These are phyloP conservation scores for Lycocerus yunnanus DNA, from an alignment of 2,888 invertebrate genomes.

Conservation along the genomic window DNA sequence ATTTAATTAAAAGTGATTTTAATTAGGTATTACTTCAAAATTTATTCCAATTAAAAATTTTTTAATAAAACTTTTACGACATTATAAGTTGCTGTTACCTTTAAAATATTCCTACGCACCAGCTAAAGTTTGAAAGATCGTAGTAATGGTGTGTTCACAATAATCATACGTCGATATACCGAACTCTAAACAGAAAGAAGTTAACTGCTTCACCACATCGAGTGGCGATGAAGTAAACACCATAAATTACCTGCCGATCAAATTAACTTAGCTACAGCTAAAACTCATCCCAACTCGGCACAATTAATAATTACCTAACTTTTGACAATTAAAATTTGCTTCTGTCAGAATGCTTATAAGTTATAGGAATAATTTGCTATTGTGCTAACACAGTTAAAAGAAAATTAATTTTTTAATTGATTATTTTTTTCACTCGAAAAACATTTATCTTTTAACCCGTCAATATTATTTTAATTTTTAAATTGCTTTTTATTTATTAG, in stretches of 20 bases:
- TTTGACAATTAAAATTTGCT: not conserved
- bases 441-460: not conserved
- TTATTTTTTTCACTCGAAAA: not conserved
- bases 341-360: not conserved
- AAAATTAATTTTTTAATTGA: not conserved
- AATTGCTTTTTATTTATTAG: no score
- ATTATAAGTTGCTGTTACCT: not conserved
- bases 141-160: not conserved
- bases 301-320: not conserved
- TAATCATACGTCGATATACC: not conserved
- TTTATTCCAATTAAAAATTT: not conserved
- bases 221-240: not conserved
- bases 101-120: no score
- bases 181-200: not conserved
- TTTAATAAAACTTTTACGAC: not conserved
- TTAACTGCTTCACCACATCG: not conserved
- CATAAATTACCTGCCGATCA: not conserved
- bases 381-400: not conserved
- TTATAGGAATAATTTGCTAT: not conserved
- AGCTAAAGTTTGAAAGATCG: not conserved
- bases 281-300: not conserved
- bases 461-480: no score
- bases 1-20: not conserved
- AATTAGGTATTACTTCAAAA: not conserved
- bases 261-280: not conserved